Evolutionary conservation across 1,140 invertebrate genomes (phyloP), one percentile per base, ranked within the genome.

Genomic region (Psix sp.): DNA sequence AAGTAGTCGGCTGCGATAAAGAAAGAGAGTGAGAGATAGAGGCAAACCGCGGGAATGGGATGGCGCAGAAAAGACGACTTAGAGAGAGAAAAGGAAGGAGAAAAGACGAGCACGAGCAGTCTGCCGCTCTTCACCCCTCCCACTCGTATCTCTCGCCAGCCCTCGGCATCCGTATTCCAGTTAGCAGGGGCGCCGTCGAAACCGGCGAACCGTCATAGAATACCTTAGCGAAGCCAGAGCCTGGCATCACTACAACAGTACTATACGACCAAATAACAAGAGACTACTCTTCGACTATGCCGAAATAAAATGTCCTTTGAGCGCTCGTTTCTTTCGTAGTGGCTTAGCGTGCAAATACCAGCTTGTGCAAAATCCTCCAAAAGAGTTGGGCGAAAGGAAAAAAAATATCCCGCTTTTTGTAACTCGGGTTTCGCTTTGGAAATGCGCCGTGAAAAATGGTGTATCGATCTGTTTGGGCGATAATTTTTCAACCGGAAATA

Each of bases 151-250:
- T 71, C 52, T 76, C 59, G 59, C 51, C 56, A 76, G 70, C 70
- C 75, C 79, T 75, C 77, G 70, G 65, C 77, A 74, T 73, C 74
- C 76, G 78, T 80, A 81, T 81, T 82, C 80, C 81, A 81, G 81
- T 83, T 83, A 81, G 66, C 76, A 82, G 79, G 79, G 80, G 80
- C 79, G 80, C 82, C 77, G 78, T 77, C 77, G 76, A 62, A 82
- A 81, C 73, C 78, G 78, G 73, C 80, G 80, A 79, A 82, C 81
- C 81, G 67, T 84, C 80, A 78, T 82, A 82, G 82, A 82, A 83
- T 82, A 83, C 81, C 81, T 82, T 80, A 77, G 59, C 76, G 62
- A 73, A 68, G 57, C 52, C 68, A 67, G 42, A 54, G 49, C 60
- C 45, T 70, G 63, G 63, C 74, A 65, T 67, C 38, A 56, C 60